phyloP scores from a whole-genome alignment of 1,140 invertebrate species.

The Hylyphantes graminicola region DNA sequence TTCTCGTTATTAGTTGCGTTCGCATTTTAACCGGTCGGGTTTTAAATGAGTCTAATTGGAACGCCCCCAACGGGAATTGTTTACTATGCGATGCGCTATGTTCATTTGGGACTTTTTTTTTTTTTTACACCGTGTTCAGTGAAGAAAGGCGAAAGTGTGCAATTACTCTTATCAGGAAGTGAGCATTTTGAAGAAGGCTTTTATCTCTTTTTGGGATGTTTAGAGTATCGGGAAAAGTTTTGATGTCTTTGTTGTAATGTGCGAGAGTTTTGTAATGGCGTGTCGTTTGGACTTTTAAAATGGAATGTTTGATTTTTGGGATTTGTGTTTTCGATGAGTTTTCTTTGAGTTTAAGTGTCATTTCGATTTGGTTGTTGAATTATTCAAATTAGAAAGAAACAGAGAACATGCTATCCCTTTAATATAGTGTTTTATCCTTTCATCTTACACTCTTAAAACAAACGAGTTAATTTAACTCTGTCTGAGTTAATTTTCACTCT shows the following conservation, averaged over 20 bases:
- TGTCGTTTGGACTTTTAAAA: not conserved
- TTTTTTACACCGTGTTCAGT: not conserved
- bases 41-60: slow-evolving; percentile 15
- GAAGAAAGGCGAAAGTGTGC: slow-evolving; percentile 1
- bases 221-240: not conserved
- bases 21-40: slow-evolving; percentile 6
- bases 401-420: too few relatives aligned
- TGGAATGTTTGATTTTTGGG: not conserved
- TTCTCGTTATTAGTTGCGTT: slow-evolving; percentile 34
- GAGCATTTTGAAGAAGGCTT: too few relatives aligned
- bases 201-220: not conserved
- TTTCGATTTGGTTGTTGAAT: too few relatives aligned
- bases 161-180: slow-evolving; percentile 24
- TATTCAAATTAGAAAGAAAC: too few relatives aligned
- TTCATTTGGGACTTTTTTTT: slow-evolving; percentile 10
- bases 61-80: not conserved
- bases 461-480: too few relatives aligned
- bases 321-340: too few relatives aligned
- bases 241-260: not conserved
- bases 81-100: slow-evolving; percentile 6
- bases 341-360: too few relatives aligned
- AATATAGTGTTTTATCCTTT: too few relatives aligned
- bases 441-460: too few relatives aligned
- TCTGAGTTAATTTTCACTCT: too few relatives aligned
- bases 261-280: not conserved